Evolutionary conservation across 2,113 vertebrate genomes (phyloP), one percentile per base, ranked within the genome.

Genomic region (Urocitellus parryii): DNA sequence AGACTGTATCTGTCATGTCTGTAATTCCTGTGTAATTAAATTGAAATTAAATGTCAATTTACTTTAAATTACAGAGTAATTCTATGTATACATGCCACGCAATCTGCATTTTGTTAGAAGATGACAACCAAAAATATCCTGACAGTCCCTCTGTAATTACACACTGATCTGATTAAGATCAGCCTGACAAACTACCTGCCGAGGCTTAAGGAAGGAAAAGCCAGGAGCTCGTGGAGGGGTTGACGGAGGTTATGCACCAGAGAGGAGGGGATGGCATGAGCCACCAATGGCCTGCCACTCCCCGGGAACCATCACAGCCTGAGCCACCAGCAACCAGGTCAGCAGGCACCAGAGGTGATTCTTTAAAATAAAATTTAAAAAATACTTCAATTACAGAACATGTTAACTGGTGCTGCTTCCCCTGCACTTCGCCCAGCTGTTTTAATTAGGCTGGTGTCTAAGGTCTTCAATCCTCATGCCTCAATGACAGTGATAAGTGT

Each of bases 31-130:
- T 97, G 96, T 98, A 98, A 98, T 97, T 97, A 98, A 98, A 97
- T 97, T 98, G 97, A 98, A 98, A 98, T 97, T 97, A 98, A 98
- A 97, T 96, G 97, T 97, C 97, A 98, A 93, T 98, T 98, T 98
- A 97, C 96, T 98, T 98, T 94, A 93, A 97, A 98, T 98, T 98
- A 98, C 91, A 96, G 92, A 97, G 95, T 97, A 98, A 98, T 97
- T 98, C 97, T 98, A 87, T 98, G 98, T 98, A 98, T 98, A 95
- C 97, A 97, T 96, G 96, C 94, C 65, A 94, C 5, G 48, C 96
- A 98, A 98, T 98, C 97, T 97, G 84, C 96, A 98, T 96, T 97
- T 98, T 96, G 90, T 95, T 97, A 98, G 95, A 98, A 97, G 68
- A 94, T 97, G 95, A 96, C 96, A 97, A 97, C 95, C 96, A 93